Base-by-base conservation (phyloP, 92 coral and sea anemone genomes). In the Parazoanthus atlanticus region DNA sequence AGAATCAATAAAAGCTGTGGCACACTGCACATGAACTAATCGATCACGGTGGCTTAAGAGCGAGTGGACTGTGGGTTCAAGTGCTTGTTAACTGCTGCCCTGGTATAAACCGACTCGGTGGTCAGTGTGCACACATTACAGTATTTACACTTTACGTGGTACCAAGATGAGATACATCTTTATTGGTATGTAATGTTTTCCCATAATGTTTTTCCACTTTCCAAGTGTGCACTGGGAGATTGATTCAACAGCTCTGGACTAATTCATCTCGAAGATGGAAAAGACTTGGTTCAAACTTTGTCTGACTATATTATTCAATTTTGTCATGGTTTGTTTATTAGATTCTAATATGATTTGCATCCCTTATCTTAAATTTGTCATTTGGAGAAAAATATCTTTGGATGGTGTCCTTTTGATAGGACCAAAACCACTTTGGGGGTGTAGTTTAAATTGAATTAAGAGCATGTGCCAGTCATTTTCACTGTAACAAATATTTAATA, bases 121-220 rank as follows among this genome's bases (percentile, higher is more conserved):
- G 2, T 23, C 25, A 21, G 43, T 28, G 12, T 2, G n/a, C 25
- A 31, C 34, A 72, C 23, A 25, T 31, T 38, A n/a, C n/a, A n/a
- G n/a, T 46, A 26, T 33, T 73, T 73, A 31, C 77, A 15, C 38
- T 8, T 41, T 1, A 12, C 19, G 32, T 65, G 49, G 15, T 28
- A 26, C 28, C 86, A 83, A 46, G 61, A 83, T 69, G 86, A 83
- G 61, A 69, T 83, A 83, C 26, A 83, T 83, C 52, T 67, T 83
- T 29, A 67, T 83, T 83, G 86, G 77, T 83, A 83, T 40, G 86
- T 69, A 38, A 12, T 12, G 25, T 40, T 61, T 46, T 25, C 12
- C 25, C 23, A 36, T 29, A 3, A 23, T 25, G 2, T 41, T 40
- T 70, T 67, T 12, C 8, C 25, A 41, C 58, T 47, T 78, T 49